phyloP scores from a whole-genome alignment of 2,797 vertebrate species.

The Sternarchorhynchus goeldii region DNA sequence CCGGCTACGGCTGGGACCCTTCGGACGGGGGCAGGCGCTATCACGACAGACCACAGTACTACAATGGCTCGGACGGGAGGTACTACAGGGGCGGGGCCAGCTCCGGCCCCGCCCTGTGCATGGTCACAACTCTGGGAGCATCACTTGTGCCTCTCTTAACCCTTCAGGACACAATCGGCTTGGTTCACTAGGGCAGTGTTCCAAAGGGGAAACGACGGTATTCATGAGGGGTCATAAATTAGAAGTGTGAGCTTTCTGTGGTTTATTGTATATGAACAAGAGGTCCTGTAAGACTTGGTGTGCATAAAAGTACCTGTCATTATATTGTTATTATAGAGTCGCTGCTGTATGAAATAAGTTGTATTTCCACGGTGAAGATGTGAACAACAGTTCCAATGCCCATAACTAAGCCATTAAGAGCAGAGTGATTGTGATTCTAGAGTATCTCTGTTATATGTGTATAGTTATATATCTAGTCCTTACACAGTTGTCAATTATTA shows the following conservation, averaged over 20 bases:
- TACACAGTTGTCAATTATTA: no score
- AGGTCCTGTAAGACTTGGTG: neutral
- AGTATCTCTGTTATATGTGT: no score
- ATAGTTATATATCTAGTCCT: no score
- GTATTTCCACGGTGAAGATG: no score
- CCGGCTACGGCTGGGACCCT: constrained; percentile 55
- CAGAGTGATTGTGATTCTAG: no score
- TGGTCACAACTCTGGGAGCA: constrained; percentile 58
- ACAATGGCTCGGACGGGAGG: constrained; percentile 61
- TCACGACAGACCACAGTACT: constrained; percentile 44
- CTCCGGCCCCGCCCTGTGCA: constrained; percentile 38
- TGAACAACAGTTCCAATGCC: no score
- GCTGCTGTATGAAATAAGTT: no score
- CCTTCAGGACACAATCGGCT: neutral
- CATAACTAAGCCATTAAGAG: no score
- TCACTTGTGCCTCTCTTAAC: constrained; percentile 32
- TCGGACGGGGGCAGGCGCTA: constrained; percentile 51
- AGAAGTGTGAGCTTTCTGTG: neutral
- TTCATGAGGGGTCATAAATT: neutral
- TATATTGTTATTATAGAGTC: no score
- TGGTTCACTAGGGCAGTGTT: neutral
- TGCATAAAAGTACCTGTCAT: no score
- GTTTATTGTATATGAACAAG: neutral
- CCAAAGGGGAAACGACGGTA: neutral
- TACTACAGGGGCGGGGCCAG: constrained; percentile 55